Evolutionary conservation across 2,113 vertebrate genomes (phyloP), one percentile per base, ranked within the genome.

Genomic region (Eudyptes chrysolophus): DNA sequence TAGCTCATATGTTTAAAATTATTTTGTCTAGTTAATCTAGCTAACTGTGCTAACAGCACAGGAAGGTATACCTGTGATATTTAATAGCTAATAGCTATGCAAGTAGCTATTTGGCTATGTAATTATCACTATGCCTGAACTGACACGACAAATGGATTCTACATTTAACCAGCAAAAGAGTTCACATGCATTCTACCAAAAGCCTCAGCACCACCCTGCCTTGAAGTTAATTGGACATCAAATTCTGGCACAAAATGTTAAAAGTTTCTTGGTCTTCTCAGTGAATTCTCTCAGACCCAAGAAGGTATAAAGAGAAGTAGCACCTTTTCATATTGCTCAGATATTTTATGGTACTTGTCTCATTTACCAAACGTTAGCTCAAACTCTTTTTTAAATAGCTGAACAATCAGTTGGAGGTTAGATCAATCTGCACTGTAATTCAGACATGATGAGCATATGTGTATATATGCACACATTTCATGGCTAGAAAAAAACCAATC

Each of bases 1-100:
- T 90, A 96, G 94, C 51, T 97, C 94, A 97, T n/a, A 16, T 78
- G 79, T 94, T 97, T 96, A 81, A 97, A 93, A 97, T 87, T 66
- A 61, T 98, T 97, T 95, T 92, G 84, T 90, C 94, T 87, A 27
- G 68, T 84, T 96, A 74, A 88, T 84, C 89, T 75, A 19, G 75
- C 84, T 90, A 92, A 68, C 72, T 68, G 68, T 82, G 61, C 75
- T 92, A 92, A 72, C 95, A 95, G 81, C 82, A 89, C 80, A 94
- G 89, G 74, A 79, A 89, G 71, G 1, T 1, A 17, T 87, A 92
- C 89, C 32, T 93, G 89, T 30, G 95, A 81, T 51, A 40, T 26
- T 85, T 38, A 57, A 75, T 94, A 91, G 89, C 58, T 9, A 42
- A 42, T 42, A 42, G 42, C 42, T 42, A 7, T 82, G 27, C n/a